Evolutionary conservation across 2,797 vertebrate genomes (phyloP).

Genomic region (Hipposideros larvatus): DNA sequence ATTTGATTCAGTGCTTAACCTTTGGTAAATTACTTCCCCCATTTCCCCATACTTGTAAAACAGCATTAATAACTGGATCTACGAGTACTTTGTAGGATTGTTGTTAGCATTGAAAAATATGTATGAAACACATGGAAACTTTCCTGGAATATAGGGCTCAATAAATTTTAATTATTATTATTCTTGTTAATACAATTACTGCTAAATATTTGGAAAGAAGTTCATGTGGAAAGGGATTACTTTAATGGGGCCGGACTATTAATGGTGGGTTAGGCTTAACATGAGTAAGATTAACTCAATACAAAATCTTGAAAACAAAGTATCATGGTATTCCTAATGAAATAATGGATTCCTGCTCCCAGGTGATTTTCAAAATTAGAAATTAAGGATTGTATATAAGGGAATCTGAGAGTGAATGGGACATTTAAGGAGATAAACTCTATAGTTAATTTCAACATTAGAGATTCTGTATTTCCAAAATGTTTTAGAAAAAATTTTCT

Average conservation of each 20-base stretch:
- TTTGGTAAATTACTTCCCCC: neutral
- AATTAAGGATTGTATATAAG: neutral
- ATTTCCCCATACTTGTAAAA: neutral
- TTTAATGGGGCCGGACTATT: neutral
- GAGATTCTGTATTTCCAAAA: neutral
- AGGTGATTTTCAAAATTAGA: neutral
- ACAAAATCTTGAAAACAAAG: neutral
- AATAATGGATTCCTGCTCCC: neutral
- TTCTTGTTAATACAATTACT: neutral
- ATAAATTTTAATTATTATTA: neutral
- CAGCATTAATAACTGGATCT: neutral
- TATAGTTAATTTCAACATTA: neutral
- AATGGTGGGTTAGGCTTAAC: neutral
- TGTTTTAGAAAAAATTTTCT: neutral
- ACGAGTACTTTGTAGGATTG: neutral
- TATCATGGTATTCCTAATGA: neutral
- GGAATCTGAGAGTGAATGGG: neutral
- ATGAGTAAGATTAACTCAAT: neutral
- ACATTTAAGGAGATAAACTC: neutral
- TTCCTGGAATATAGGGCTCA: neutral
- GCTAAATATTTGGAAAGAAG: neutral
- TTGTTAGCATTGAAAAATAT: conserved; percentile 8
- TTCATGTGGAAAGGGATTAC: neutral
- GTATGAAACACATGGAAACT: neutral
- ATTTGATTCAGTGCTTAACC: conserved; percentile 18